Conservation (phyloP, 2,797 vertebrate species). For the Enteromius radiatus region DNA sequence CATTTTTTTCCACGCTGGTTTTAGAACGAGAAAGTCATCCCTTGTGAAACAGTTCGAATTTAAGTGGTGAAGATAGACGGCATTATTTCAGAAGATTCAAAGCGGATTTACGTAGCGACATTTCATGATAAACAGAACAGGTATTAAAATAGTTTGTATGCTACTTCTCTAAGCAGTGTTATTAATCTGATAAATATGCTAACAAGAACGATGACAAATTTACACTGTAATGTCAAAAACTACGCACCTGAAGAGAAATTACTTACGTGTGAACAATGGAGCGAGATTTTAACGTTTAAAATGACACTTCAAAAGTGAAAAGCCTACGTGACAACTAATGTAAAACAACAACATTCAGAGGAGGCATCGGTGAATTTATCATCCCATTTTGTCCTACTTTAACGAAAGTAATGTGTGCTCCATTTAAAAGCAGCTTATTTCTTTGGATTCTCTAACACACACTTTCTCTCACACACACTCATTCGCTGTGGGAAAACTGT, state of each 20-base stretch:
- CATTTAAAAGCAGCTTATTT: slow-evolving; percentile 9
- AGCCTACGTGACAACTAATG: not conserved
- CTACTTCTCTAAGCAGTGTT: too few species aligned
- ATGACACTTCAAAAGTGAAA: not conserved
- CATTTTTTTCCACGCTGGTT: not conserved
- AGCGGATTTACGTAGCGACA: not conserved
- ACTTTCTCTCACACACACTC: too few species aligned
- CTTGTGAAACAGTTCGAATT: not conserved
- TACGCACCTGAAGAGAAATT: not conserved
- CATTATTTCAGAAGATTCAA: not conserved
- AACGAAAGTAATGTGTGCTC: not conserved
- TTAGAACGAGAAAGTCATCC: not conserved
- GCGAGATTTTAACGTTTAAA: not conserved
- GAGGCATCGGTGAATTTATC: not conserved
- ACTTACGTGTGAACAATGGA: not conserved
- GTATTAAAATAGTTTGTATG: not conserved
- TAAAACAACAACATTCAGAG: not conserved
- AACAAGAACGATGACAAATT: not conserved
- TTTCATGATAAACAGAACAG: not conserved
- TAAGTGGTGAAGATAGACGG: not conserved
- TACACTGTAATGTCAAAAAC: not conserved
- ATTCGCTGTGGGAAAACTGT: too few species aligned
- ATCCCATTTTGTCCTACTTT: not conserved
- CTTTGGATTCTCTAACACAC: too few species aligned
- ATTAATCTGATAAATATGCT: not conserved